Evolutionary conservation across 2,797 vertebrate genomes (phyloP).

Genomic region (Gambelia wislizenii): DNA sequence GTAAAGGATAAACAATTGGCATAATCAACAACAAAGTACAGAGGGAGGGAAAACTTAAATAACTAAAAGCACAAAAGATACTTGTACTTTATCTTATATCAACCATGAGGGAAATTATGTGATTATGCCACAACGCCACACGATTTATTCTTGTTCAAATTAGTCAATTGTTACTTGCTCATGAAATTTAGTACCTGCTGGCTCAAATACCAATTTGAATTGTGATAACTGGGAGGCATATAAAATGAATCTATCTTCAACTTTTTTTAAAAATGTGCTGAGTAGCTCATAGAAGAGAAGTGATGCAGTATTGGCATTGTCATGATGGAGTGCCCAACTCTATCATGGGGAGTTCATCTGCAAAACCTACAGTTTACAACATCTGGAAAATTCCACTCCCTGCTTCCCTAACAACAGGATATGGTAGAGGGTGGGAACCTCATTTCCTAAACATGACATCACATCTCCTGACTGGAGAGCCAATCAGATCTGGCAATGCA

Average conservation of each 20-base stretch:
- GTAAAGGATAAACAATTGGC: background rate
- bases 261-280: background rate
- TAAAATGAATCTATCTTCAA: background rate
- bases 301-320: background rate
- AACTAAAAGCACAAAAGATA: background rate
- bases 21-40: background rate
- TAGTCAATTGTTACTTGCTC: slow-evolving; percentile 14
- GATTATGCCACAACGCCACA: background rate
- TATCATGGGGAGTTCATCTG: no score
- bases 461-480: no score
- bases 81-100: background rate
- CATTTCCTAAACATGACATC: no score
- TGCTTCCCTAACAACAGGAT: no score
- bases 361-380: no score
- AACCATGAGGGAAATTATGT: slow-evolving; percentile 14
- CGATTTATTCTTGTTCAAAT: slow-evolving; percentile 27
- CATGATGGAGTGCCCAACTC: no score
- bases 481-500: no score
- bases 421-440: no score
- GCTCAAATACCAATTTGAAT: slow-evolving; percentile 16
- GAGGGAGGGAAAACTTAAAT: background rate
- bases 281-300: background rate
- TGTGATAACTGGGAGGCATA: slow-evolving; percentile 12
- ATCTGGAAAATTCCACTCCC: no score
- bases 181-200: slow-evolving; percentile 17